Evolutionary conservation across 2,113 vertebrate genomes (phyloP).

Genomic region (Cryptotis parvus): DNA sequence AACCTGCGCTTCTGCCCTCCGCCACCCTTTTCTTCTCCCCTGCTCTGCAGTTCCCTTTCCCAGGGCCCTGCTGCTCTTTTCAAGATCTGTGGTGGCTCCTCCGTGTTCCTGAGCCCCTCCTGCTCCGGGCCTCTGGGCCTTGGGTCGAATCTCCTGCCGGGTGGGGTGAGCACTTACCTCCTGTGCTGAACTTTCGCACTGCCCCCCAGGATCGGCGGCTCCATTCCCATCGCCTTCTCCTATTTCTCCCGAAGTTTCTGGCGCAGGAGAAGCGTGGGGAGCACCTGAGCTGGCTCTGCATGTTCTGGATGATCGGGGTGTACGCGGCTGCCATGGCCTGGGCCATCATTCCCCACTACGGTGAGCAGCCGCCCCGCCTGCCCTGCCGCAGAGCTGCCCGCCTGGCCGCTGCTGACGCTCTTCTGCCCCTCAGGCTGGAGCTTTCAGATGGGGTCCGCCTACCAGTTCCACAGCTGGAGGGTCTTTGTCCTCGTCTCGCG

Average conservation of each 20-base stretch:
- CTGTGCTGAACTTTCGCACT: conserved; percentile 27
- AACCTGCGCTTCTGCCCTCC: not conserved
- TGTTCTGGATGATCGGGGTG: conserved; percentile 99
- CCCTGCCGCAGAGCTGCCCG: not conserved
- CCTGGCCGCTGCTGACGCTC: conserved; percentile 7
- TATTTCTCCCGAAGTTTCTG: conserved; percentile 99
- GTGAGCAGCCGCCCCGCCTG: conserved; percentile 83
- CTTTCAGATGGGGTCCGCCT: conserved; percentile 99
- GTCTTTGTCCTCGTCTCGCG: conserved; percentile 98
- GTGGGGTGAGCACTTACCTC: not conserved
- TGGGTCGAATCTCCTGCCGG: not conserved
- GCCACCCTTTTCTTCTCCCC: not conserved
- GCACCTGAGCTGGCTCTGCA: conserved; percentile 98
- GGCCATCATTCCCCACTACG: conserved; percentile 99
- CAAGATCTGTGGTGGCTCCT: not conserved
- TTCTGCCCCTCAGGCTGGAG: conserved; percentile 92
- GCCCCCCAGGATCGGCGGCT: conserved; percentile 93
- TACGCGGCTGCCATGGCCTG: conserved; percentile 98
- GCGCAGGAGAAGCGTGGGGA: conserved; percentile 98
- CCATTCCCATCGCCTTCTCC: conserved; percentile 98
- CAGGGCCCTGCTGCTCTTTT: not conserved
- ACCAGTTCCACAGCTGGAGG: conserved; percentile 99
- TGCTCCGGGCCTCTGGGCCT: not conserved
- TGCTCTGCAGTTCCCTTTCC: not conserved
- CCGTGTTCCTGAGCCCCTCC: not conserved